phyloP scores from a whole-genome alignment of 92 coral and sea anemone species.

The Paragorgia papillata region DNA sequence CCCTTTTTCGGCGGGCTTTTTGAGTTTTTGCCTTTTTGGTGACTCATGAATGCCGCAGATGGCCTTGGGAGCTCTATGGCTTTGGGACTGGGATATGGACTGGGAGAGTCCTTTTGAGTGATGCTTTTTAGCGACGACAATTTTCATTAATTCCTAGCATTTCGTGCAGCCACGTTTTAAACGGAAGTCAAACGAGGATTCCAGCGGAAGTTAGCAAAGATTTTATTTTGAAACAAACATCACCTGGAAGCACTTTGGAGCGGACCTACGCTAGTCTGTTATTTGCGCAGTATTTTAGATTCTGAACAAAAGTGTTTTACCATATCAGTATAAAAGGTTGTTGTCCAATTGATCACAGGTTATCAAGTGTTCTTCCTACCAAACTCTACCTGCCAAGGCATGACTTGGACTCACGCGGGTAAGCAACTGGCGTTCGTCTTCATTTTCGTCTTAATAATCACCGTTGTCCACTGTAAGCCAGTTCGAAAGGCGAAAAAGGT shows the following conservation, averaged over 20 bases:
- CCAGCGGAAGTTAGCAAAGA: neutral
- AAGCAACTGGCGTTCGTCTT: neutral
- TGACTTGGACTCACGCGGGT: constrained; percentile 10
- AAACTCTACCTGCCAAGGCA: neutral
- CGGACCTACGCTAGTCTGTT: no score
- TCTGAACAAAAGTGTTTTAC: no score
- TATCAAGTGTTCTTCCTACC: constrained; percentile 1
- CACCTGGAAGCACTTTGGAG: no score
- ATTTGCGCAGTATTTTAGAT: neutral
- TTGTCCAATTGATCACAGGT: neutral
- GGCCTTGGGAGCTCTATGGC: no score
- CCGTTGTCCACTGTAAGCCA: constrained; percentile 24
- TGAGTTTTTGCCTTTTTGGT: no score
- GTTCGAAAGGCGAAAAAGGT: constrained; percentile 42
- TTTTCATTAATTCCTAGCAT: neutral
- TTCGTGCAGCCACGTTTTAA: constrained; percentile 35
- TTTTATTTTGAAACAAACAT: neutral
- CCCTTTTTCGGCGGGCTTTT: no score
- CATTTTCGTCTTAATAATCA: neutral
- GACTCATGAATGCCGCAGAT: no score
- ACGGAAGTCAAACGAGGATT: constrained; percentile 15
- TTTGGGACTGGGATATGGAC: no score
- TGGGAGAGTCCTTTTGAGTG: no score
- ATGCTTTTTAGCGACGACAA: no score
- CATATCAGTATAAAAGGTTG: neutral